Evolutionary conservation across 92 coral and sea anemone species (phyloP).

Genomic region (Parazoanthus atlanticus): DNA sequence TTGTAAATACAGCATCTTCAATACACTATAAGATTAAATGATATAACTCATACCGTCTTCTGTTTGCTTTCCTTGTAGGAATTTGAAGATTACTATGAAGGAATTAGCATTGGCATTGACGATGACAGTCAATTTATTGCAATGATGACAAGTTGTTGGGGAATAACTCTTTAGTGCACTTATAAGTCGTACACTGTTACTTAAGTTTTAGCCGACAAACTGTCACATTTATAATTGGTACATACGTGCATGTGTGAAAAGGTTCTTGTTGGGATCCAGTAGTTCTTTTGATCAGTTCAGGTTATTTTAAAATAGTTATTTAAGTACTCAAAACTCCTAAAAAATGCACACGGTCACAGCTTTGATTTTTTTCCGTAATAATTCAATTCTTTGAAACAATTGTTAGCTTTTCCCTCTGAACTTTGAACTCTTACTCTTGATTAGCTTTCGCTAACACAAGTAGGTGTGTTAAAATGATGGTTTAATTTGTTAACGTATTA

Average conservation of each 20-base stretch:
- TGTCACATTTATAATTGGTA: background rate
- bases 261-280: too few species aligned
- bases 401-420: background rate
- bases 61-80: conserved; percentile 60
- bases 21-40: background rate
- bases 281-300: too few species aligned
- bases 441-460: too few species aligned
- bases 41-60: background rate
- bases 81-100: conserved; percentile 98
- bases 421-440: too few species aligned
- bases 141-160: conserved; percentile 98
- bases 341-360: background rate
- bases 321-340: background rate
- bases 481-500: too few species aligned
- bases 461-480: too few species aligned
- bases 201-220: background rate
- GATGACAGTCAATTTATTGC: conserved; percentile 88
- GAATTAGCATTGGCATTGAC: conserved; percentile 84
- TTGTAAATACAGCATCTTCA: too few species aligned
- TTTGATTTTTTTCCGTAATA: background rate
- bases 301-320: too few species aligned
- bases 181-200: too few species aligned
- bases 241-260: too few species aligned
- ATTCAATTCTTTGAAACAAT: background rate
- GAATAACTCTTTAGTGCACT: conserved; percentile 18